Base-by-base conservation (phyloP, 2,113 vertebrate species). In the Pycnonotus jocosus region DNA sequence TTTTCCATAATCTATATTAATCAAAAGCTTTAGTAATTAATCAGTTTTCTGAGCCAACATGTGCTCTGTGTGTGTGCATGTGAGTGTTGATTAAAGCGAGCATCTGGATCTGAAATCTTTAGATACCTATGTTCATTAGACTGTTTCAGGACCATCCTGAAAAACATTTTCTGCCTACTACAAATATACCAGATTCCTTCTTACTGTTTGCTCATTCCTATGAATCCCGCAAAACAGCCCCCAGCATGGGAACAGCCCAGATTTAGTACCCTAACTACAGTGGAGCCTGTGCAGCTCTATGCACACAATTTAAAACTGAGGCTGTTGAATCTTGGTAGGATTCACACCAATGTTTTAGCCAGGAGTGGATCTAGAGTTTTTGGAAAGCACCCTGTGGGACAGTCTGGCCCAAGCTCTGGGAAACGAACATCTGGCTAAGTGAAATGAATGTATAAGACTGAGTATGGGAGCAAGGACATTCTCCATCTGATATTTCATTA, bases 211-310 rank as follows among this genome's bases (percentile, higher is more conserved):
- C 64, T 83, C 50, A 47, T 86, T 86, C 51, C 60, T 58, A 2
- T 37, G 47, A 92, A 64, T 62, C 64, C 60, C 64, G 78, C 68
- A 74, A 66, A 92, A 74, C 18, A 71, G 23, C 42, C 21, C 12
- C 51, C 42, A 73, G 23, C 47, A 47, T 11, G 17, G 56, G 35
- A 83, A 56, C 11, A 74, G n/a, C 56, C 64, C 60, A 48, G 15
- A 74, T 44, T 66, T 47, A n/a, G 38, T 53, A 40, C 27, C 42
- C n/a, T 78, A 50, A n/a, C 53, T 47, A 24, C 64, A 92, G 53
- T 0, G 0, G 37, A 81, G 35, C 48, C 56, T 0, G 0, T 70
- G 45, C 30, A 51, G 19, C 22, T 47, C 3, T 15, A 4, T 7
- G 7, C 9, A 25, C 16, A 10, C 15, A 8, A 21, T 71, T 87